Evolutionary conservation across 1,140 invertebrate species (phyloP), one percentile per base, ranked within the genome.

Genomic region (Saccostrea glomerata): DNA sequence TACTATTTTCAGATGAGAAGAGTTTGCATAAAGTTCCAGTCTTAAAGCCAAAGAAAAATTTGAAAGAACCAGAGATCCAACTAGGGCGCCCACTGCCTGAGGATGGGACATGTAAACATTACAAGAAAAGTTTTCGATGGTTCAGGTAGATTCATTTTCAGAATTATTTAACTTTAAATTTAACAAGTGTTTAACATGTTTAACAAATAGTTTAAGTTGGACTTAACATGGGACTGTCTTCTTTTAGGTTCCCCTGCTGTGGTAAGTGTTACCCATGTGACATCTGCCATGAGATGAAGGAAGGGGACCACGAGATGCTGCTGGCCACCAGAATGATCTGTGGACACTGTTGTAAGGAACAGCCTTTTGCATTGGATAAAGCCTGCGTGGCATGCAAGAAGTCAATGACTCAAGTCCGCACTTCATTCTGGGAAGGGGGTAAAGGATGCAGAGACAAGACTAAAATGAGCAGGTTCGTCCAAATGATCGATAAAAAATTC

Each of bases 81-180:
- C 91, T 93, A 70, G 95, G 95, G 12, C 91, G 92, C 84, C 95
- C 94, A 13, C 90, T 95, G 30, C 95, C 95, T 23, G 90, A 92
- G n/a, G 92, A 93, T 90, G 95, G 95, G 58, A 93, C 94, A 23
- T 95, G 95, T 89, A 94, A 93, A 87, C 95, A 95, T 89, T 95
- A 95, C 92, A 95, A 94, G 91, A 95, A 95, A 85, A 95, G 95
- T 90, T 95, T 91, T 89, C 92, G 95, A 20, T 95, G 95, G 95
- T 93, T 95, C 36, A 93, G 94, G 93, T 94, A 90, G 87, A 86
- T 60, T 85, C 11, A 30, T 12, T 82, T 82, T n/a, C 23, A 47
- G 47, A 47, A 47, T 47, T 47, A 47, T 9, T 3, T 47, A 47
- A 6, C 47, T 47, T 47, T 30, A 5, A 30, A 9, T 30, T 82